These are phyloP conservation scores for Eufriesea mexicana DNA, from an alignment of 1,140 invertebrate genomes.

Conservation along the genomic window DNA sequence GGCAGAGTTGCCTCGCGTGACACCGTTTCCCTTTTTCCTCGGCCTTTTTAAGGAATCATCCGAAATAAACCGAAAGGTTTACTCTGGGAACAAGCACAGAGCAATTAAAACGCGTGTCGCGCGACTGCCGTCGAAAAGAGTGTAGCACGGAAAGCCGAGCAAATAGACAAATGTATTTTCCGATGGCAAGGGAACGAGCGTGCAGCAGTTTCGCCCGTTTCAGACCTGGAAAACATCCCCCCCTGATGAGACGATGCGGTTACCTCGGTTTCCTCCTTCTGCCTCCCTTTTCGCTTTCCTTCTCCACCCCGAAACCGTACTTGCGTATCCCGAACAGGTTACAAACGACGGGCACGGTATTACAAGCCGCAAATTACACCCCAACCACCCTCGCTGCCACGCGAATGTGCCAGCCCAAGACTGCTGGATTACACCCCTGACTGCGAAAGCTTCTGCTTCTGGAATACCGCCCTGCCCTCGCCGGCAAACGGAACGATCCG, in stretches of 20 bases:
- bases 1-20: constrained; percentile 1
- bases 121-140: not conserved
- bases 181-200: constrained; percentile 40
- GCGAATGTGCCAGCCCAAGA: constrained; percentile 56
- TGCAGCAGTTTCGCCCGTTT: constrained; percentile 52
- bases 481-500: constrained; percentile 27
- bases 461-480: constrained; percentile 18
- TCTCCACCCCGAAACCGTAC: constrained; percentile 45
- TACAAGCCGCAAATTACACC: constrained; percentile 72
- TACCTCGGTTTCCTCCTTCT: constrained; percentile 63
- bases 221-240: constrained; percentile 60
- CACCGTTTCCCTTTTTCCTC: not conserved
- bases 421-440: constrained; percentile 59
- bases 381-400: constrained; percentile 36
- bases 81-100: too few relatives aligned
- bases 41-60: not conserved
- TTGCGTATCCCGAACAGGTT: constrained; percentile 69
- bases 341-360: constrained; percentile 70
- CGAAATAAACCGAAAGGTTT: not conserved
- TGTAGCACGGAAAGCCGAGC: not conserved
- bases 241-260: constrained; percentile 69
- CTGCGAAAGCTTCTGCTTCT: constrained; percentile 36
- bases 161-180: constrained; percentile 41
- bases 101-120: not conserved
- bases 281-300: constrained; percentile 22